Percentiles rank a stretch among this genome's conserved stretches.
Conservation (phyloP, 1,140 invertebrate species). For the Magallana angulata region DNA sequence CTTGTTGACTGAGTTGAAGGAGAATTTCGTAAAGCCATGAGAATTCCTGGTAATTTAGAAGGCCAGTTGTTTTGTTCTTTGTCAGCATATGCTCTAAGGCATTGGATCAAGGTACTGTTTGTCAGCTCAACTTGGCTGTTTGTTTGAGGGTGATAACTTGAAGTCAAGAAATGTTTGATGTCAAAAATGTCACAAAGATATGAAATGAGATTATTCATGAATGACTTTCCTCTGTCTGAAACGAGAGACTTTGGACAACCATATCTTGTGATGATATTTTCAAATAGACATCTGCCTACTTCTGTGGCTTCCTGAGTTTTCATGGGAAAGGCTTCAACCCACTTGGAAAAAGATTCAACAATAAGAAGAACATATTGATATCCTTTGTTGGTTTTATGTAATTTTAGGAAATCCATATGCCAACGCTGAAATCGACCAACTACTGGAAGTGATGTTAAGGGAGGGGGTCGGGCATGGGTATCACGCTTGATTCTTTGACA, state of each 20-base stretch:
- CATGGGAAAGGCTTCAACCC: conserved; percentile 41
- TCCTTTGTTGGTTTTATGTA: too few species aligned
- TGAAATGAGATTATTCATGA: conserved; percentile 37
- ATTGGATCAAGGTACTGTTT: too few species aligned
- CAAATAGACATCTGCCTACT: conserved; percentile 51
- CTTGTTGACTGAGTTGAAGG: too few species aligned
- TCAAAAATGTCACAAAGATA: conserved; percentile 50
- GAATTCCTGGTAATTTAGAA: too few species aligned
- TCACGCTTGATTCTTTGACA: conserved; percentile 49
- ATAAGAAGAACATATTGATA: conserved; percentile 32
- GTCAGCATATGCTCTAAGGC: too few species aligned
- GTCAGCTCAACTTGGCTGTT: too few species aligned
- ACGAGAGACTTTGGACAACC: conserved; percentile 28
- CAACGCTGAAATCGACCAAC: background rate
- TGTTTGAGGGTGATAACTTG: too few species aligned
- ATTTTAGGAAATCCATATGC: conserved; percentile 42
- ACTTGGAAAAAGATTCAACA: conserved; percentile 38
- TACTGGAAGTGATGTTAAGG: conserved; percentile 27
- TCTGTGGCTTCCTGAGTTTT: conserved; percentile 50
- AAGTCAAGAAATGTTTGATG: conserved; percentile 27
- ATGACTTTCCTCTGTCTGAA: too few species aligned
- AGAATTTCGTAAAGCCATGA: too few species aligned
- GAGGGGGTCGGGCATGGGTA: background rate
- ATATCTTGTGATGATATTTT: conserved; percentile 57
- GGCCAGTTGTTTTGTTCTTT: too few species aligned